Percentiles rank a stretch among this genome's conserved stretches.
These are phyloP conservation scores for Zelleria hepariella DNA, from an alignment of 2,888 invertebrate species.

Conservation along the genomic window DNA sequence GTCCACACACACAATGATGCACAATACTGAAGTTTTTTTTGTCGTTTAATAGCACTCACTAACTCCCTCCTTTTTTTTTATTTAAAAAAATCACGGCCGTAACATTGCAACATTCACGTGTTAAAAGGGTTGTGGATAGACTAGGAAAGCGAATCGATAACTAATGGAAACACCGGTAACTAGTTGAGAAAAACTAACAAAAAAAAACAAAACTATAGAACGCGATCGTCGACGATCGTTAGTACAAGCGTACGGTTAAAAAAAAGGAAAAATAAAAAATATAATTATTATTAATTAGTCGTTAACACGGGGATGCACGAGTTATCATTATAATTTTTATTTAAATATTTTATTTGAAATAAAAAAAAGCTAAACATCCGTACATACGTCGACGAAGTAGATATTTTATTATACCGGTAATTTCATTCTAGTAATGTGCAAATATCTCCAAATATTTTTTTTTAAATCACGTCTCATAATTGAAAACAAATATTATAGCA, in stretches of 20 bases:
- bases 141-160: constrained; percentile 34
- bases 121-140: constrained; percentile 67
- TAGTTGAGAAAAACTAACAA: neutral
- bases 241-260: constrained; percentile 67
- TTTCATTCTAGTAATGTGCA: neutral
- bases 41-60: constrained; percentile 24
- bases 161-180: constrained; percentile 24
- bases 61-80: constrained; percentile 51
- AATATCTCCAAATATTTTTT: neutral
- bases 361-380: constrained; percentile 22
- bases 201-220: constrained; percentile 11
- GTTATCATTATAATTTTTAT: constrained; percentile 22
- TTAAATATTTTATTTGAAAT: constrained; percentile 8
- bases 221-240: constrained; percentile 53
- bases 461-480: neutral
- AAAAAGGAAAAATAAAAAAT: constrained; percentile 22
- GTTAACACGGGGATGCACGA: constrained; percentile 66
- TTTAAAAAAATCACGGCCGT: constrained; percentile 33
- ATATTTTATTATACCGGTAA: neutral
- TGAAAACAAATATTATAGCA: constrained; percentile 25
- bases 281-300: constrained; percentile 22
- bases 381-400: constrained; percentile 34
- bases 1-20: constrained; percentile 62
- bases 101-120: constrained; percentile 52
- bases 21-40: constrained; percentile 45